phyloP scores from a whole-genome alignment of 2,113 vertebrate genomes.

The Naja naja region DNA sequence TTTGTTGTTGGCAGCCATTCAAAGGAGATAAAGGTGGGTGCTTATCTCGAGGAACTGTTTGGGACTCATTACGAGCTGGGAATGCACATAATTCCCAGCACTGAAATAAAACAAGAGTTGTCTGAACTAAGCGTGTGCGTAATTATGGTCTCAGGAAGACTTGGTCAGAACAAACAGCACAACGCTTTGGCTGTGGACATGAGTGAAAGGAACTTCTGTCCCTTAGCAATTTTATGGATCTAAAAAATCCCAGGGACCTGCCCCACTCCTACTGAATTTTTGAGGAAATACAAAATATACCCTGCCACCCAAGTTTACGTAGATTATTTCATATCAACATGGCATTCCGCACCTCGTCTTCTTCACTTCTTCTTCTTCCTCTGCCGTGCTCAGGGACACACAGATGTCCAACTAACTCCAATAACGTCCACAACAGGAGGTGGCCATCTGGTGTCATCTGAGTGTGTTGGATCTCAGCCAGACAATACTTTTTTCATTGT shows the following conservation, averaged over 20 bases:
- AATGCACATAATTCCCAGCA: no score
- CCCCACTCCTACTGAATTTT: background rate
- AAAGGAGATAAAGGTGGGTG: no score
- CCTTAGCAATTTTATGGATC: background rate
- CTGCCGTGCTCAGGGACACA: background rate
- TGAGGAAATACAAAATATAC: no score
- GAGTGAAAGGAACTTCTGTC: slow-evolving; percentile 19
- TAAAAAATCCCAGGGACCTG: background rate
- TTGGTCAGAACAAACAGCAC: background rate
- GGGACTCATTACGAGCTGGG: no score
- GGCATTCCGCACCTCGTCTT: background rate
- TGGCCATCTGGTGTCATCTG: background rate
- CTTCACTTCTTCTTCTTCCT: background rate
- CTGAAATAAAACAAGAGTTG: no score
- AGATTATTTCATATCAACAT: background rate
- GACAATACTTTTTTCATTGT: background rate
- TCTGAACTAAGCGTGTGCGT: no score
- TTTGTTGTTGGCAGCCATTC: no score
- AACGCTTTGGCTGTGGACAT: background rate
- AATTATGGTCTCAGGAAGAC: no score
- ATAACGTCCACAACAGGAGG: background rate
- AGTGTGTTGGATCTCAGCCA: background rate
- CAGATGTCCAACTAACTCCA: background rate
- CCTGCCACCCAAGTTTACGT: background rate
- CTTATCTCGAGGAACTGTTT: no score